Evolutionary conservation across 2,797 vertebrate genomes (phyloP).

Genomic region (Thalassophryne amazonica): DNA sequence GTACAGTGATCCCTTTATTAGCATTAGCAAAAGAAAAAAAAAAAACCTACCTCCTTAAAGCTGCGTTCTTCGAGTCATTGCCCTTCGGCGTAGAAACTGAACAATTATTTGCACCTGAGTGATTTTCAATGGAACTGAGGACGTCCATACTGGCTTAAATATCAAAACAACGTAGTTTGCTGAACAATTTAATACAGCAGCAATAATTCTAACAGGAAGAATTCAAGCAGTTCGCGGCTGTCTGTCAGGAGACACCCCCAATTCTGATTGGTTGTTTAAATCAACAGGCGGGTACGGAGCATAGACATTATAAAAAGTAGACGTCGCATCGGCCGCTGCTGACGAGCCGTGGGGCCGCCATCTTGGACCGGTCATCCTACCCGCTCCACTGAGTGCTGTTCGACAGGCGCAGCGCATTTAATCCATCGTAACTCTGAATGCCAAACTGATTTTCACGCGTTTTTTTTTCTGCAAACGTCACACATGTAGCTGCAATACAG

Average conservation of each 20-base stretch:
- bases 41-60: conserved; percentile 34
- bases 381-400: too few relatives aligned
- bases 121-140: neutral
- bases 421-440: too few relatives aligned
- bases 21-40: neutral
- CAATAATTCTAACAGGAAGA: neutral
- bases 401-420: too few relatives aligned
- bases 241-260: neutral
- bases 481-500: too few relatives aligned
- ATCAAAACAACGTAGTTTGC: neutral
- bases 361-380: too few relatives aligned
- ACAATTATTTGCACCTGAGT: neutral
- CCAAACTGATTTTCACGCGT: too few relatives aligned
- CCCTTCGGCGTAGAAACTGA: conserved; percentile 22
- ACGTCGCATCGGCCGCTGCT: too few relatives aligned
- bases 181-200: neutral
- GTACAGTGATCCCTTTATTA: too few relatives aligned
- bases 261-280: conserved; percentile 47
- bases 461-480: too few relatives aligned
- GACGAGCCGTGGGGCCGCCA: too few relatives aligned
- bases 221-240: conserved; percentile 39
- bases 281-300: conserved; percentile 32
- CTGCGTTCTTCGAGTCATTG: conserved; percentile 16
- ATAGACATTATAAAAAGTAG: too few relatives aligned
- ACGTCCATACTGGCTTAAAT: conserved; percentile 33